Base-by-base conservation (phyloP, 2,888 invertebrate genomes). In the Fragum sueziense region DNA sequence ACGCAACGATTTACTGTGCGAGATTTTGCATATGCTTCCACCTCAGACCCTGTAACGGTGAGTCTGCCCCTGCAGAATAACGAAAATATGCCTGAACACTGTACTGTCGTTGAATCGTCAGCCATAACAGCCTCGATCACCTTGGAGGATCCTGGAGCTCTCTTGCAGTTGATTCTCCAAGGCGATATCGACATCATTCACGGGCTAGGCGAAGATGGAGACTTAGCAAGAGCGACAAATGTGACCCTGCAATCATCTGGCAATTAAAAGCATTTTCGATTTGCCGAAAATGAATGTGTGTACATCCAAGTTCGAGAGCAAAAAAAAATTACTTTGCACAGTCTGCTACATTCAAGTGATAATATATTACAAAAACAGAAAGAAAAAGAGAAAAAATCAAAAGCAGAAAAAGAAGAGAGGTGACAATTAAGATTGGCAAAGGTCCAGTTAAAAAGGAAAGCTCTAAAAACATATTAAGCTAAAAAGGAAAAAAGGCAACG, bases 21-120 rank as follows among this genome's bases (percentile, higher is more conserved):
- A 3, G 25, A 7, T 4, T 25, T 25, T 4, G 25, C 22, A 17
- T 9, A 27, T 2, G 17, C 27, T 3, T 4, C 3, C 6, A 17
- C 59, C 6, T 4, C 59, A 3, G 14, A 11, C 6, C 17, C 59
- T 17, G 6, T 25, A 7, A 59, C 59, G 17, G 59, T 17, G 6
- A 27, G 6, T 7, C 17, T 59, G 27, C 59, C 59, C 17, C 17
- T 59, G 22, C 9, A 11, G 7, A 25, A 59, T 25, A n/a, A n/a
- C n/a, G n/a, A n/a, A n/a, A 25, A 41, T 41, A 41, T 59, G 59
- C 59, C 59, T 59, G 27, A 27, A 59, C 27, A 59, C 59, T 59
- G 59, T 17, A 27, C 22, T 2, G 59, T 59, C 29, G 6, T 25
- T 22, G 59, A 22, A 27, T 59, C 59, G 22, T 22, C 59, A 27